These are phyloP conservation scores for Ornithoptera alexandrae DNA, from an alignment of 2,888 invertebrate species.

Conservation along the genomic window DNA sequence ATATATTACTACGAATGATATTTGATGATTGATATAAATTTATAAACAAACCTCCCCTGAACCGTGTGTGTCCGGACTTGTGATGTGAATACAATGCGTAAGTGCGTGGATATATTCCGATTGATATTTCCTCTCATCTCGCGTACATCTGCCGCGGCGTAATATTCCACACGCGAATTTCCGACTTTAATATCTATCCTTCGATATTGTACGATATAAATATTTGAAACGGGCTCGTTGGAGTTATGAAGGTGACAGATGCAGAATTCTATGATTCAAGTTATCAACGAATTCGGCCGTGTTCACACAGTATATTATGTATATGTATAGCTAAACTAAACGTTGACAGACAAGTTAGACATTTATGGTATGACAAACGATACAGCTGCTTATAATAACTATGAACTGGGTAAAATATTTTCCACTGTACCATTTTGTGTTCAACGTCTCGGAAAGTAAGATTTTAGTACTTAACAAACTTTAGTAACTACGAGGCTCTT, in stretches of 20 bases:
- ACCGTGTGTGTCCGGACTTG: neutral
- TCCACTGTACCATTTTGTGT: no score
- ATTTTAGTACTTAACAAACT: no score
- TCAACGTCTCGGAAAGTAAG: no score
- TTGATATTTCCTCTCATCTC: constrained; percentile 14
- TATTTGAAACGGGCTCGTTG: constrained; percentile 49
- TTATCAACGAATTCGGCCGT: constrained; percentile 9
- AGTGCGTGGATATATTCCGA: neutral
- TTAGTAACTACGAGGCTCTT: no score
- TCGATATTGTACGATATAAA: constrained; percentile 54
- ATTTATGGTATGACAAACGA: no score
- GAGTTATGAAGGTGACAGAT: constrained; percentile 39
- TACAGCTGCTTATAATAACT: no score
- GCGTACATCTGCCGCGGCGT: constrained; percentile 35
- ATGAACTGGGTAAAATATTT: no score
- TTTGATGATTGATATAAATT: neutral
- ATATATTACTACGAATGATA: neutral
- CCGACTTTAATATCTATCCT: constrained; percentile 59
- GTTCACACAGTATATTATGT: neutral
- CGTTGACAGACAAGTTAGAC: no score
- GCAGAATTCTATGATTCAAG: constrained; percentile 19
- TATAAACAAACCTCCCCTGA: neutral
- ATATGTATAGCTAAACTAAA: no score
- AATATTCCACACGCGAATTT: constrained; percentile 46
- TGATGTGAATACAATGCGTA: no score